These are phyloP conservation scores for Barnardius zonarius DNA, from an alignment of 2,113 vertebrate genomes.

Conservation along the genomic window DNA sequence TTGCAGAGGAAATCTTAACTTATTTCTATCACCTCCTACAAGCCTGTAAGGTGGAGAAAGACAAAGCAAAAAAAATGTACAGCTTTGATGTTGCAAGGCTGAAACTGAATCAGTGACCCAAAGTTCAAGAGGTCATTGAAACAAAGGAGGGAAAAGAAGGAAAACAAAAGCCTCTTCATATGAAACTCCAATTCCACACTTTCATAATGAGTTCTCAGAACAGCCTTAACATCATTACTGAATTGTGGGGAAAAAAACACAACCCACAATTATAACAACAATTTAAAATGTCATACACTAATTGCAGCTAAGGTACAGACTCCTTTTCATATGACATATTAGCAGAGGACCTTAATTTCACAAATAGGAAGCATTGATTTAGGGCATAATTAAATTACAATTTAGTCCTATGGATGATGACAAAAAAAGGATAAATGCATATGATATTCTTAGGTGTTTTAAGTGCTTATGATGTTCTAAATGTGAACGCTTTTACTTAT, in stretches of 20 bases:
- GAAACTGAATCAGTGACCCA: conserved; percentile 59
- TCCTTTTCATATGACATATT: neutral
- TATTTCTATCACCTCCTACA: neutral
- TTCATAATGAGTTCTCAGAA: conserved; percentile 55
- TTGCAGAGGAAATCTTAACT: neutral
- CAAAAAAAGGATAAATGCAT: neutral
- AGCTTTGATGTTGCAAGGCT: conserved; percentile 38
- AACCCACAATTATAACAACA: neutral
- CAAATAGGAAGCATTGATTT: neutral
- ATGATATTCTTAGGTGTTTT: neutral
- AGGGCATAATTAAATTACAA: neutral
- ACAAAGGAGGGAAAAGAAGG: conserved; percentile 27
- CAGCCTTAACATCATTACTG: conserved; percentile 31
- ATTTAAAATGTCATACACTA: conserved; percentile 18
- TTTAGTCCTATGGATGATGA: neutral
- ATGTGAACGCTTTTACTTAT: neutral
- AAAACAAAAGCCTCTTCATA: conserved; percentile 56
- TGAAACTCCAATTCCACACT: conserved; percentile 46
- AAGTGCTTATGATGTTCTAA: neutral
- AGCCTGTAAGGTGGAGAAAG: conserved; percentile 3
- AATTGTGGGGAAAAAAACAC: neutral
- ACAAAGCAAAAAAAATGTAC: conserved; percentile 1
- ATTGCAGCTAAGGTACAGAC: conserved; percentile 4
- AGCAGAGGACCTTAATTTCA: neutral
- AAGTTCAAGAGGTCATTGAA: conserved; percentile 55